Evolutionary conservation across 92 coral and sea anemone genomes (phyloP).

Genomic region (Zoanthus gigantus): DNA sequence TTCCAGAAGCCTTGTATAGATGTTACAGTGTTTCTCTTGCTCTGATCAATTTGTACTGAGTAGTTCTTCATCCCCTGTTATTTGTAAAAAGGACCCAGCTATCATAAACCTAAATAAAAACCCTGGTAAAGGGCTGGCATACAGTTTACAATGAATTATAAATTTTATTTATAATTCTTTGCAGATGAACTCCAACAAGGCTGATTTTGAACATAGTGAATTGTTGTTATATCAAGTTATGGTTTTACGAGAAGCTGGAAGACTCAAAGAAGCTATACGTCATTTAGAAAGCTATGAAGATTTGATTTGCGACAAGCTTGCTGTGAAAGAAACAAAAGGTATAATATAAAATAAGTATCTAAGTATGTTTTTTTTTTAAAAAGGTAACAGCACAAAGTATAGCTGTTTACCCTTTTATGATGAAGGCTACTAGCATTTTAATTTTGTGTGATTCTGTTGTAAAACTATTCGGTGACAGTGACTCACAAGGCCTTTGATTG

Average conservation of each 20-base stretch:
- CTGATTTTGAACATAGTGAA: slow-evolving; percentile 93
- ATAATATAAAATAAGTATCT: not conserved
- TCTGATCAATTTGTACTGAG: too few species aligned
- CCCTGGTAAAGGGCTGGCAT: not conserved
- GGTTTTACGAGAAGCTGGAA: slow-evolving; percentile 93
- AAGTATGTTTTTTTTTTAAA: not conserved
- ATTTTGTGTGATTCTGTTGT: too few species aligned
- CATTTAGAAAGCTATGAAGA: slow-evolving; percentile 76
- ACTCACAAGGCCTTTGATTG: too few species aligned
- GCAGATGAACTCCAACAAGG: slow-evolving; percentile 79
- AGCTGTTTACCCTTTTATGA: not conserved
- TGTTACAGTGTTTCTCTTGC: too few species aligned
- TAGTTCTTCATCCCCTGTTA: too few species aligned
- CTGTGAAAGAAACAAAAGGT: slow-evolving; percentile 93
- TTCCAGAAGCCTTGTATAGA: too few species aligned
- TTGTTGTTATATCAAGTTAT: slow-evolving; percentile 90
- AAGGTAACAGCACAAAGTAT: not conserved
- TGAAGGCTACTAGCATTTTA: too few species aligned
- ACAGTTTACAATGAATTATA: too few species aligned
- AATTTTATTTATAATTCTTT: not conserved
- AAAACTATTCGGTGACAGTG: too few species aligned
- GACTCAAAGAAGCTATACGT: slow-evolving; percentile 79
- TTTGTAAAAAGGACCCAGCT: too few species aligned
- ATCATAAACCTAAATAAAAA: too few species aligned
- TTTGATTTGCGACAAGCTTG: slow-evolving; percentile 86